phyloP scores from a whole-genome alignment of 2,113 vertebrate species.

The Calyptomena viridis region DNA sequence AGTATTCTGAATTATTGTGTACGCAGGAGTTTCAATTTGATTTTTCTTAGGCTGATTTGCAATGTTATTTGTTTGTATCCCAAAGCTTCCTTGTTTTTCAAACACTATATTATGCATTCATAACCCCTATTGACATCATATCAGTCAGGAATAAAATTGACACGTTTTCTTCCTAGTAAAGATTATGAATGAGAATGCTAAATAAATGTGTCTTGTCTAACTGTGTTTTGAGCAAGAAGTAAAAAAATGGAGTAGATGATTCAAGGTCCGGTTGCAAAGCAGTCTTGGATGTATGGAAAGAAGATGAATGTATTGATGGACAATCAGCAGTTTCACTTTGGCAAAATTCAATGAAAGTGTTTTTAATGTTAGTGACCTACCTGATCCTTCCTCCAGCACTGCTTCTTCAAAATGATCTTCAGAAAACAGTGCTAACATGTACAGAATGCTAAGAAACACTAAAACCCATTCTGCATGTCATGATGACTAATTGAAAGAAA shows the following conservation, averaged over 20 bases:
- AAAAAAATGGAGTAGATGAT: background rate
- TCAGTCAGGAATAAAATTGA: background rate
- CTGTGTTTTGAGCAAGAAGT: background rate
- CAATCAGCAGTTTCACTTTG: background rate
- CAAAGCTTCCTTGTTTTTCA: background rate
- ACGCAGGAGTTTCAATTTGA: background rate
- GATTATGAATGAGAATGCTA: background rate
- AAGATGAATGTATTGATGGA: background rate
- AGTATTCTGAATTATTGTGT: background rate
- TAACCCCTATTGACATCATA: background rate
- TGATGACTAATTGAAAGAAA: constrained; percentile 34
- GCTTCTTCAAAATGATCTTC: background rate
- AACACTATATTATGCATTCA: background rate
- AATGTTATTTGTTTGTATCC: background rate
- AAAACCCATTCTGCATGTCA: background rate
- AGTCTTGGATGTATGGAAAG: background rate
- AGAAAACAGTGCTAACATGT: background rate
- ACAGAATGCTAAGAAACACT: background rate
- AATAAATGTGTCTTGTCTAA: background rate
- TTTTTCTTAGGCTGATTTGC: background rate
- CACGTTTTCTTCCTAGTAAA: background rate
- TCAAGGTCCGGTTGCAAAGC: background rate
- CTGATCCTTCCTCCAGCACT: background rate
- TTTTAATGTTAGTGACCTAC: constrained; percentile 24
- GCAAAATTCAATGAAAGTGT: background rate